Conservation (phyloP, 2,797 vertebrate species). For the Acanthurus leucopareius region DNA sequence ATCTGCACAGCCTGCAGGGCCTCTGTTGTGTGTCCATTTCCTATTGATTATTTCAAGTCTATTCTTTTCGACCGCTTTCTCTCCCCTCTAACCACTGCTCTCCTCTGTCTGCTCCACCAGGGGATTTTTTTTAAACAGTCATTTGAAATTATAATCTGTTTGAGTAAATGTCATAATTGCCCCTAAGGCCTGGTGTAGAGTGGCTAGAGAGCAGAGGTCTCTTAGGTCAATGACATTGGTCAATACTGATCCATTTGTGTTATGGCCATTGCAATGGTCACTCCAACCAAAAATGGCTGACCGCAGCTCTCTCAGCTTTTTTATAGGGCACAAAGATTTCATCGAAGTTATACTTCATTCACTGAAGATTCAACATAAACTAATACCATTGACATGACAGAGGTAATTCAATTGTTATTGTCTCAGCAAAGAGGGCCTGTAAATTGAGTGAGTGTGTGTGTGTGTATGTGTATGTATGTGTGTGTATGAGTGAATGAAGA, state of each 20-base stretch:
- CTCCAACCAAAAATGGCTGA: constrained; percentile 58
- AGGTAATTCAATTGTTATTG: constrained; percentile 63
- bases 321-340: constrained; percentile 12
- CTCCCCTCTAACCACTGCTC: constrained; percentile 69
- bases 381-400: constrained; percentile 52
- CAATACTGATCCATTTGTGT: constrained; percentile 84
- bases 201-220: constrained; percentile 84
- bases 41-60: constrained; percentile 90
- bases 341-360: constrained; percentile 25
- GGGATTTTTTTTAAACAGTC: constrained; percentile 86
- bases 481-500: constrained; percentile 73
- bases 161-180: constrained; percentile 91
- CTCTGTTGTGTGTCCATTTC: constrained; percentile 89
- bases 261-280: constrained; percentile 55
- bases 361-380: constrained; percentile 42
- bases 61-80: constrained; percentile 84
- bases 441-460: constrained; percentile 28
- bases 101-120: constrained; percentile 74
- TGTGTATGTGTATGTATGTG: constrained; percentile 24
- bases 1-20: constrained; percentile 83
- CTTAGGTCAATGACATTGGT: constrained; percentile 81
- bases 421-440: constrained; percentile 46
- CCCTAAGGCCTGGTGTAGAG: constrained; percentile 83
- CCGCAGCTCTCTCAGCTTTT: constrained; percentile 21
- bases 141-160: constrained; percentile 91